Evolutionary conservation across 2,797 vertebrate species (phyloP).

Genomic region (Ciconia nigra): DNA sequence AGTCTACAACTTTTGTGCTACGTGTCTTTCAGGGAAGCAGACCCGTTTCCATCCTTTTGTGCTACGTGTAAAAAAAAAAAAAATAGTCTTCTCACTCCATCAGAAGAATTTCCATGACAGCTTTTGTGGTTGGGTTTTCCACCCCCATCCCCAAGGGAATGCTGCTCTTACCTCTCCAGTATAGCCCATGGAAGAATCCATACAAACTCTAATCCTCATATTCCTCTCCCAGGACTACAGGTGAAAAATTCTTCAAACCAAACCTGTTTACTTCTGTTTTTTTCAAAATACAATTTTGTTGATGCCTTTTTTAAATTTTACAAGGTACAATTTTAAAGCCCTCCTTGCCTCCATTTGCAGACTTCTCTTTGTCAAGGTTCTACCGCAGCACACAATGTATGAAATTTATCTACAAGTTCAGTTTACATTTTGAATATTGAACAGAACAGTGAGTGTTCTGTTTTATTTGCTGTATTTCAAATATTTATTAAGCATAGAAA

Average conservation of each 20-base stretch:
- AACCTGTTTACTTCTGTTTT: not conserved
- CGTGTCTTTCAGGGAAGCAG: rapidly evolving
- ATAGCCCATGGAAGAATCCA: not conserved
- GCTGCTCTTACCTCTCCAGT: not conserved
- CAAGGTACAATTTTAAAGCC: not conserved
- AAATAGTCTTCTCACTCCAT: not conserved
- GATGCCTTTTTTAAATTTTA: not conserved
- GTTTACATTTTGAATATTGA: not conserved
- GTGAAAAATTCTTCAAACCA: not conserved
- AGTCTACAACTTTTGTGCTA: not conserved
- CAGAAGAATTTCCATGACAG: not conserved
- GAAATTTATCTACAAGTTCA: not conserved
- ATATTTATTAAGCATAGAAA: not conserved
- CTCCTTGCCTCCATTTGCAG: not conserved
- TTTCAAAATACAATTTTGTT: not conserved
- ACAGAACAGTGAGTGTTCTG: not conserved
- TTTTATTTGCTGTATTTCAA: not conserved
- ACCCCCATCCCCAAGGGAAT: not conserved
- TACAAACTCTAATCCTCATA: not conserved
- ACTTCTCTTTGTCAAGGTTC: not conserved
- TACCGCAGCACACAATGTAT: not conserved
- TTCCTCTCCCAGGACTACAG: not conserved
- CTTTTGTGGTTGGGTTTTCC: not conserved
- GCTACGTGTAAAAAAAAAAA: not conserved
- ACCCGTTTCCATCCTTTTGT: not conserved